Base-by-base conservation (phyloP, 2,888 invertebrate genomes). In the Tetragonula carbonaria region DNA sequence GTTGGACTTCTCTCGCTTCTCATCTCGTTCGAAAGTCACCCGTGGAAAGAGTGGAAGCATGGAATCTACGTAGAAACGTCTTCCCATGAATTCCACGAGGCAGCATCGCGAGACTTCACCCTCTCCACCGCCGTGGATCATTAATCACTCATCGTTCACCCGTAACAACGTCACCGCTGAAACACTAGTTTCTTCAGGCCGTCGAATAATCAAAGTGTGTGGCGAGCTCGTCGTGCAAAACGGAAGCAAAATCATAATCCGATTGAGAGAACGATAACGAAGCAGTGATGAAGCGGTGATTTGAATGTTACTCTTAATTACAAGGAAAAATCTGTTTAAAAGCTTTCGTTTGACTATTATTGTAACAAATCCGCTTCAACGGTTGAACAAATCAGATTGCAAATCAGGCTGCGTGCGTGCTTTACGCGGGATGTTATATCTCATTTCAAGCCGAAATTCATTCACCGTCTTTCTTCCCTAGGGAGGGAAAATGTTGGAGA, bases 131-230 rank as follows among this genome's bases (percentile, higher is more conserved):
- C 87, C 84, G 84, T 79, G 90, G 90, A 87, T 93, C 93, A 93
- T 93, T 93, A 93, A 93, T 93, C 93, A 93, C 93, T 82, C 90
- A 87, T 86, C 85, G 85, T 84, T 87, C 86, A 84, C 87, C 87
- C 84, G 84, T 84, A 83, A 73, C 83, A 79, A 80, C 86, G 86
- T 90, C 88, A 83, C 88, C 82, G 80, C 86, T 88, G 87, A 85
- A 87, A 86, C 87, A 88, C 87, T 88, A 86, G 89, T 89, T 92
- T 92, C 86, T 87, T 84, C 80, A 59, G 68, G 66, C 79, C 73
- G 79, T 71, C 80, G 74, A 80, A 80, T 82, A 88, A 87, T 87
- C 86, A 82, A 77, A 84, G 71, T 72, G 81, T 68, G 53, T 67
- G 55, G 45, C 67, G 16, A 23, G 67, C 51, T 53, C 50, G 45